Evolutionary conservation across 1,140 invertebrate species (phyloP), one percentile per base, ranked within the genome.

Genomic region (Drosophila elegans): DNA sequence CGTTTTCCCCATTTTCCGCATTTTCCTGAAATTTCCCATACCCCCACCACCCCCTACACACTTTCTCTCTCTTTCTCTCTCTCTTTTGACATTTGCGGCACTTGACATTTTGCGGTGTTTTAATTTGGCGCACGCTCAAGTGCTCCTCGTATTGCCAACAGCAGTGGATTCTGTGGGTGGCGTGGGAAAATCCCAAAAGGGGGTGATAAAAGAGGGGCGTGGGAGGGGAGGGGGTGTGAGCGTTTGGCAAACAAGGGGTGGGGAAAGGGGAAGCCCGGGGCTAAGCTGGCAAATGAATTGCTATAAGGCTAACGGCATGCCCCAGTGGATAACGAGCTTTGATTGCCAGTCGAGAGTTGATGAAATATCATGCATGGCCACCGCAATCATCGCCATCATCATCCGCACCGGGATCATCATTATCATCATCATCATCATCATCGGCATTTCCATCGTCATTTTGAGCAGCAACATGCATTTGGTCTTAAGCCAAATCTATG

Each of bases 61-160:
- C 3, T n/a, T n/a, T 32, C 2, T 34, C 38, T n/a, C 38, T 3
- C 44, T 34, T 41, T 32, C 7, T 39, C 54, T 46, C 48, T 56
- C 67, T 57, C 76, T 64, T 45, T 61, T 72, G 59, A 53, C 78
- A 66, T 79, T 74, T 71, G 67, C 67, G 59, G 46, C 71, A 86
- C 82, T 86, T 86, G 82, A 86, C 83, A 86, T 86, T 86, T 86
- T 86, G 82, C 83, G 82, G 82, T 78, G 78, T 86, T 86, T 86
- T 86, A 82, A 88, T 86, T 86, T 86, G 82, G 74, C 75, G 74
- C 82, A 86, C 74, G 74, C 84, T 82, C 83, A 82, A 88, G 74
- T 79, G 71, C 75, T 74, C 44, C 48, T 51, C 60, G 53, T 74
- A 80, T 80, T 80, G 76, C 77, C 78, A 60, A 36, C 63, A 54